A percentile compares a stretch with the other conserved stretches of the same genome.
Evolutionary conservation across 2,888 invertebrate genomes (phyloP).

Genomic region (Galerucella calmariensis): DNA sequence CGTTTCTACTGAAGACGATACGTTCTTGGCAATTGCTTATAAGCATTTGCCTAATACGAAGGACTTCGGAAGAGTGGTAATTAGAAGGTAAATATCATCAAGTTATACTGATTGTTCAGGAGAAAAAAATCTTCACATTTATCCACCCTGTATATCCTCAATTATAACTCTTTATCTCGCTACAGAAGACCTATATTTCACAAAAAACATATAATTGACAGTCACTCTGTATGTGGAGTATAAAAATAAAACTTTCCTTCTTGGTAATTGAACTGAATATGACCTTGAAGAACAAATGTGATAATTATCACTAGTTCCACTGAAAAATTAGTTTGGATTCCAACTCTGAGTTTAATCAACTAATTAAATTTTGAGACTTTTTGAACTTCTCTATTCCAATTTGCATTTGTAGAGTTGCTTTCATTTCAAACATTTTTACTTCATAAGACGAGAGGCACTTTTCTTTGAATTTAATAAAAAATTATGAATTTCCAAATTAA

Average conservation of each 20-base stretch:
- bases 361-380: background rate
- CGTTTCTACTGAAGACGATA: slow-evolving; percentile 48
- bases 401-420: slow-evolving; percentile 11
- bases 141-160: no score
- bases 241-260: no score
- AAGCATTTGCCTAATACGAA: slow-evolving; percentile 55
- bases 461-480: background rate
- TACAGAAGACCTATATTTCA: no score
- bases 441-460: background rate
- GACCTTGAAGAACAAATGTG: no score
- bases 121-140: no score
- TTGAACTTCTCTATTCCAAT: background rate
- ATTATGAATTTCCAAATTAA: background rate
- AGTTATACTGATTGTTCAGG: background rate
- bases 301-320: background rate
- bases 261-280: no score
- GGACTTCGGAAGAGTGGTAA: slow-evolving; percentile 56
- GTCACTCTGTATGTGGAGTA: no score
- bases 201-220: no score
- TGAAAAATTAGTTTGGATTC: background rate
- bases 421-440: background rate
- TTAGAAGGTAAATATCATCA: slow-evolving; percentile 52
- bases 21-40: slow-evolving; percentile 59
- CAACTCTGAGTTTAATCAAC: background rate
- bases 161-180: no score